These are phyloP conservation scores for Cyprichromis sp. DNA, from an alignment of 2,113 vertebrate species.

Conservation along the genomic window DNA sequence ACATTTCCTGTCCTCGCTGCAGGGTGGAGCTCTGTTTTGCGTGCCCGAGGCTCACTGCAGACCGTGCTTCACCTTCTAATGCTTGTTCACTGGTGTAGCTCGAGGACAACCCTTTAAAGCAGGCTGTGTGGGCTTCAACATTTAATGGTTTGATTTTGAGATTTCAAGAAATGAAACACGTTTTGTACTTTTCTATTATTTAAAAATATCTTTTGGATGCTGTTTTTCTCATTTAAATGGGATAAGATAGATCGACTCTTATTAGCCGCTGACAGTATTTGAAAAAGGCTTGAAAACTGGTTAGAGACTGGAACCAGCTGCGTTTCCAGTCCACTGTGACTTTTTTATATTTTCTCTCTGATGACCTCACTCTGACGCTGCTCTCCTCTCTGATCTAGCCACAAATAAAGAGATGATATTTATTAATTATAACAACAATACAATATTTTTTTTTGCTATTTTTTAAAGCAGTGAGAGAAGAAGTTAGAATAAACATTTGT, in stretches of 20 bases:
- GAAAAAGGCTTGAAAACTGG: neutral
- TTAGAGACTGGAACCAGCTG: neutral
- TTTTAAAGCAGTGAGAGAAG: neutral
- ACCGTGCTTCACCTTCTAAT: neutral
- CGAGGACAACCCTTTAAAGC: slow-evolving; percentile 26
- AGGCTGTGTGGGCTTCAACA: neutral
- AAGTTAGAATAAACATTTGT: neutral
- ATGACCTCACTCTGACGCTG: neutral
- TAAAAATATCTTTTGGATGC: neutral
- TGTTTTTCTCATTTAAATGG: neutral
- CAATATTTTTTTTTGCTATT: neutral
- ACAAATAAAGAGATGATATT: accelerated
- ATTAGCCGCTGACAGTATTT: neutral
- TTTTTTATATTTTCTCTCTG: neutral
- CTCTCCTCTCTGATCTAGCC: neutral
- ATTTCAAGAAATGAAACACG: neutral
- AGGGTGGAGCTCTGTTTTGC: slow-evolving; percentile 55
- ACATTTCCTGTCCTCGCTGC: slow-evolving; percentile 39
- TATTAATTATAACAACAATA: neutral
- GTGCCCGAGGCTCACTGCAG: slow-evolving; percentile 34
- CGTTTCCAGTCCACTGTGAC: accelerated
- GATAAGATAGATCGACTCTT: neutral
- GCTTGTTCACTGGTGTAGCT: slow-evolving; percentile 12
- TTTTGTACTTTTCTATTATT: neutral
- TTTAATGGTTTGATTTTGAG: neutral